These are phyloP conservation scores for Lordiphosa andalusiaca DNA, from an alignment of 2,888 invertebrate genomes.

Conservation along the genomic window DNA sequence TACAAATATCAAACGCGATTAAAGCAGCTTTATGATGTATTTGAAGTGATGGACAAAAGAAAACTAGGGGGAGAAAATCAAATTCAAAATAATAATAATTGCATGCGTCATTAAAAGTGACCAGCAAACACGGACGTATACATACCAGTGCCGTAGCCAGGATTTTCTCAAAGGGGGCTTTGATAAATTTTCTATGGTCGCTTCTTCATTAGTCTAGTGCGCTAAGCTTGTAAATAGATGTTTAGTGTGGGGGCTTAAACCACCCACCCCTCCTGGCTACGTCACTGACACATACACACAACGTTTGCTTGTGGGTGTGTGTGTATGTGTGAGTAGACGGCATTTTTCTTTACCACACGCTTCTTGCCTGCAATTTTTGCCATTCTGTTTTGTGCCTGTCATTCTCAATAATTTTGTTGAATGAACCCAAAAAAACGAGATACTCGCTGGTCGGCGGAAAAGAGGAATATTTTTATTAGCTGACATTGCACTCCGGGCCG, in stretches of 20 bases:
- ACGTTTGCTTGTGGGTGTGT: slow-evolving; percentile 23
- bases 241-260: no score
- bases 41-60: background rate
- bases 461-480: slow-evolving; percentile 11
- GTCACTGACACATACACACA: background rate
- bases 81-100: slow-evolving; percentile 38
- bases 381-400: slow-evolving; percentile 63
- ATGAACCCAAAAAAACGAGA: slow-evolving; percentile 64
- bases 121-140: slow-evolving; percentile 1
- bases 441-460: slow-evolving; percentile 46
- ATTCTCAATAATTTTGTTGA: slow-evolving; percentile 72
- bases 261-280: no score
- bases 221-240: no score
- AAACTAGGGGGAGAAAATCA: slow-evolving; percentile 30
- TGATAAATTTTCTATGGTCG: no score
- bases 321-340: slow-evolving; percentile 50
- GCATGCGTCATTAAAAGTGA: slow-evolving; percentile 43
- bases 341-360: slow-evolving; percentile 56
- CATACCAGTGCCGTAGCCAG: background rate
- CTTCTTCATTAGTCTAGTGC: no score
- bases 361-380: slow-evolving; percentile 46
- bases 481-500: slow-evolving; percentile 23
- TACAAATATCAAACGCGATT: slow-evolving; percentile 31
- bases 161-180: no score
- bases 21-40: slow-evolving; percentile 20